phyloP scores from a whole-genome alignment of 2,113 vertebrate genomes.

The Tringa solitaria region DNA sequence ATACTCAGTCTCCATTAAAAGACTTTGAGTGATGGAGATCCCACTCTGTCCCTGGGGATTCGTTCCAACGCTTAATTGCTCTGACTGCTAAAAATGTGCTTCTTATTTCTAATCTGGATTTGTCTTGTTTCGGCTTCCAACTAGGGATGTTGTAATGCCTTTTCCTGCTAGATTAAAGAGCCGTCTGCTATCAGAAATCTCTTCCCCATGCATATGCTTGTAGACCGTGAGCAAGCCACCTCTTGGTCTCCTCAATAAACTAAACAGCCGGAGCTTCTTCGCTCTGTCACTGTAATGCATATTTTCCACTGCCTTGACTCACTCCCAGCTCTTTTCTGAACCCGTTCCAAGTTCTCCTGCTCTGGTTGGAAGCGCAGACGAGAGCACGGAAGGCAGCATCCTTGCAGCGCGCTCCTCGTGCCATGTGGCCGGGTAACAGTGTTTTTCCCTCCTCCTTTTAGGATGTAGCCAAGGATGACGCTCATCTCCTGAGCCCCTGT shows the following conservation, averaged over 20 bases:
- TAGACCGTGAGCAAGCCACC: slow-evolving; percentile 51
- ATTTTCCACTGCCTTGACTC: slow-evolving; percentile 59
- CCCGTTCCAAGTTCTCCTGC: slow-evolving; percentile 11
- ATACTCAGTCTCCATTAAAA: slow-evolving; percentile 21
- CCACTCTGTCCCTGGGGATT: slow-evolving; percentile 34
- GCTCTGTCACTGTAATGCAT: slow-evolving; percentile 52
- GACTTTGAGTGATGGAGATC: slow-evolving; percentile 46
- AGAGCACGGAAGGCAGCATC: neutral
- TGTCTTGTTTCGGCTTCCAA: slow-evolving; percentile 58
- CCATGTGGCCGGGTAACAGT: neutral
- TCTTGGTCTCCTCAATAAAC: slow-evolving; percentile 60
- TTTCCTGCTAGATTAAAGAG: slow-evolving; percentile 68
- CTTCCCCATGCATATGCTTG: slow-evolving; percentile 29
- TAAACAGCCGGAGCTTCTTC: slow-evolving; percentile 57
- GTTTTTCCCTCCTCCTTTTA: neutral
- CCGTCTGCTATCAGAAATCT: slow-evolving; percentile 63
- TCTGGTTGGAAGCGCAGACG: neutral
- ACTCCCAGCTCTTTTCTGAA: slow-evolving; percentile 58
- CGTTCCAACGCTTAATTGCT: slow-evolving; percentile 49
- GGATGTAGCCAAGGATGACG: neutral
- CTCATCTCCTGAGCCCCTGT: neutral
- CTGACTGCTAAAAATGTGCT: slow-evolving; percentile 61
- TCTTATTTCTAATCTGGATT: slow-evolving; percentile 68
- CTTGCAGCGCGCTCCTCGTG: neutral
- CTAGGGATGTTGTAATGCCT: slow-evolving; percentile 56